Conservation (phyloP, 2,888 invertebrate species). For the Phengaris arion region DNA sequence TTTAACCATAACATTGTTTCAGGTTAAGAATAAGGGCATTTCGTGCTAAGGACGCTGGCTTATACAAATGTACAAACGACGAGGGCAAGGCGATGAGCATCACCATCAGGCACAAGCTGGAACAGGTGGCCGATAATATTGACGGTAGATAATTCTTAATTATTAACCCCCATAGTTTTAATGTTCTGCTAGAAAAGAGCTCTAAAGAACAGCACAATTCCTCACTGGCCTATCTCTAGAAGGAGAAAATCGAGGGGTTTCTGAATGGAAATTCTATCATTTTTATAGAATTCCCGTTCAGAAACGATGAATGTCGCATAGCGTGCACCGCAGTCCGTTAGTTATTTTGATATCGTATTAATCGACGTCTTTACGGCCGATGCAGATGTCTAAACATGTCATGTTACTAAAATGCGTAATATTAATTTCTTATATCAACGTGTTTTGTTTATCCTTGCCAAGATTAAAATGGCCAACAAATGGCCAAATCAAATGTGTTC, state of each 20-base stretch:
- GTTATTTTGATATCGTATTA: conserved; percentile 56
- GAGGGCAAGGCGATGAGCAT: conserved; percentile 55
- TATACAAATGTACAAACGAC: conserved; percentile 67
- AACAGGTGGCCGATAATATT: conserved; percentile 47
- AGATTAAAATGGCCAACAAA: conserved; percentile 30
- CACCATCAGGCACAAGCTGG: conserved; percentile 53
- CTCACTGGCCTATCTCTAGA: no score
- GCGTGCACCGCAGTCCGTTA: conserved; percentile 32
- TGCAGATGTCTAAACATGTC: conserved; percentile 67
- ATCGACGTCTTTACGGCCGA: conserved; percentile 53
- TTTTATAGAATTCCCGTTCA: conserved; percentile 23
- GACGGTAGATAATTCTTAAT: conserved; percentile 49
- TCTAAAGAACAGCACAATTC: no score
- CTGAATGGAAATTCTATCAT: background rate
- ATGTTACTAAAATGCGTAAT: conserved; percentile 47
- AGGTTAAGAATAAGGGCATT: conserved; percentile 74
- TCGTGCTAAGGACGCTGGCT: conserved; percentile 66
- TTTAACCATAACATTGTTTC: conserved; percentile 35
- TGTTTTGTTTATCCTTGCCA: conserved; percentile 40
- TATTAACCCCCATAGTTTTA: no score
- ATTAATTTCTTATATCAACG: conserved; percentile 43
- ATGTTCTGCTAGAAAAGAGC: no score
- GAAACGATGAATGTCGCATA: conserved; percentile 31
- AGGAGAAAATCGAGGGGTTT: no score
- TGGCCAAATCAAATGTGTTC: conserved; percentile 3